Evolutionary conservation across 2,113 vertebrate genomes (phyloP), one percentile per base, ranked within the genome.

Genomic region (Lanius ludovicianus): DNA sequence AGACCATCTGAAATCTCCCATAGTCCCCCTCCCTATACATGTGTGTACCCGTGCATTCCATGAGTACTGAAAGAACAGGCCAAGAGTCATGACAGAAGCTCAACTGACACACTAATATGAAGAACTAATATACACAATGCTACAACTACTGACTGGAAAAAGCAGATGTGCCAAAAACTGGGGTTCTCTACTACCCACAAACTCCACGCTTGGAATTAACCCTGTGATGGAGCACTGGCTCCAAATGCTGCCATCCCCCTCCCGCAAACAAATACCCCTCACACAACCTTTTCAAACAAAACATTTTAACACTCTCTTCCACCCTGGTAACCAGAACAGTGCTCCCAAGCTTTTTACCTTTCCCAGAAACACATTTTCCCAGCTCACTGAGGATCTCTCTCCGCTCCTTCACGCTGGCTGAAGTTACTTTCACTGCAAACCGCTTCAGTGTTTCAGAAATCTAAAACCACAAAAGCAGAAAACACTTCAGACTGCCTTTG

Each of bases 361-460:
- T 99, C 81, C 98, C 98, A 76, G 98, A 97, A 74, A 99, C 96
- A 91, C 99, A 99, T 76, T 87, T 98, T 92, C 98, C 99, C 96
- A 99, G 97, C 57, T 99, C 99, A 50, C 95, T 97, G 30, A 99
- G 98, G 91, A 99, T 98, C 91, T 99, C 98, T 91, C 98, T 98
- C 12, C 99, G 98, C 69, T 99, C 99, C 87, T 99, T 99, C 95
- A 99, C 98, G 9, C 99, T 99, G 76, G 99, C 98, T 93, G 99
- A 99, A 1, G 99, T 99, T 53, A 99, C 99, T 76, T 99, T 99
- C 15, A 98, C 97, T 3, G 99, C 99, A 98, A 99, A 99, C 78
- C 98, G 99, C 98, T 99, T 99, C 96, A 99, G 98, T 3, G 99
- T 99, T 41, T 99, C 99, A 30, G 99, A 99, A 98, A 99, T 99